Base-by-base conservation (phyloP, 1,140 invertebrate genomes). In the Drosophila carrolli region DNA sequence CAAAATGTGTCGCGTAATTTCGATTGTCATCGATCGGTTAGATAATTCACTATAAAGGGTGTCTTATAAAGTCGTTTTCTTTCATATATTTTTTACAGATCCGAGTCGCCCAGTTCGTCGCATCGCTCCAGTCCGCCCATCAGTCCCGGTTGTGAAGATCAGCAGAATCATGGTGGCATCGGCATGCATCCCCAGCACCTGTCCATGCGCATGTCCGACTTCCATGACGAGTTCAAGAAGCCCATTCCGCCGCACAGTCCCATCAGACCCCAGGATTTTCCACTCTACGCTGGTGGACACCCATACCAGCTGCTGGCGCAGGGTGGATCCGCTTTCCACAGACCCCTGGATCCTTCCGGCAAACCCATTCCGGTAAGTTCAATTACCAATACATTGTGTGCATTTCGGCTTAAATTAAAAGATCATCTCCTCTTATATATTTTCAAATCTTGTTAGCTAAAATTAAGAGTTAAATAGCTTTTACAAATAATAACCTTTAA, bases 101-200 rank as follows among this genome's bases (percentile, higher is more conserved):
- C 91, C 5, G 91, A 92, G 68, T 92, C 91, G 71, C 91, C 91
- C 23, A 90, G 76, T 44, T 92, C 92, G n/a, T 92, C 91, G 46
- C 91, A 91, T 65, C 91, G 91, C 41, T 92, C 92, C 50, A 92
- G 92, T 83, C 92, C 92, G 63, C 91, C 92, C 50, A 92, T 92
- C 11, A 92, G 92, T 75, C 92, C 92, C 0, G 92, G 92, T 37
- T 92, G 92, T 46, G 92, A 92, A 63, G 91, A 92, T 77, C 91
- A 92, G 47, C 86, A 91, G 51, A 65, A 65, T 0, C 81, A 76
- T 9, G 53, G 58, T 9, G 67, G 57, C 8, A 47, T 65, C 9
- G 67, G 57, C 8, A 47, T 65, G 14, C 81, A 88, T 37, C 51
- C 72, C 6, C 84, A 83, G 8, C 88, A 91, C 61, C 50, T 91